Evolutionary conservation across 2,797 vertebrate genomes (phyloP).

Genomic region (Calcarius lapponicus): DNA sequence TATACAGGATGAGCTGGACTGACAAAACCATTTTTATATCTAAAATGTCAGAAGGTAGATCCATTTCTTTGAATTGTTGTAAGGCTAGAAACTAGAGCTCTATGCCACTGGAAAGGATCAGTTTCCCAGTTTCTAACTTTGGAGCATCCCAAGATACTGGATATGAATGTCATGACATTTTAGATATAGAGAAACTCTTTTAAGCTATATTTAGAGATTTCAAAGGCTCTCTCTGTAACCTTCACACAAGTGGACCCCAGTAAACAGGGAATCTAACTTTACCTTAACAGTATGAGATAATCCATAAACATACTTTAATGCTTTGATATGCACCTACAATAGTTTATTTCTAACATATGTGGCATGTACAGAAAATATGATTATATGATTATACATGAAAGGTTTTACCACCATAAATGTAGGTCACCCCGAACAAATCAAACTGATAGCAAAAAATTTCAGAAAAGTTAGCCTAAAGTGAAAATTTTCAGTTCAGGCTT

Average conservation of each 20-base stretch:
- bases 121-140: conserved; percentile 58
- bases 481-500: not conserved
- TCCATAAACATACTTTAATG: conserved; percentile 38
- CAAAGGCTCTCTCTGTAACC: conserved; percentile 39
- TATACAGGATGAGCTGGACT: not conserved
- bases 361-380: not conserved
- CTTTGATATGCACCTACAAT: conserved; percentile 1
- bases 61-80: conserved; percentile 8
- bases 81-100: conserved; percentile 34
- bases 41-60: conserved; percentile 40
- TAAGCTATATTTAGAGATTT: conserved; percentile 60
- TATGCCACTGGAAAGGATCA: conserved; percentile 27
- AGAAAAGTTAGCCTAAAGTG: not conserved
- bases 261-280: conserved; percentile 35
- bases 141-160: conserved; percentile 55
- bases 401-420: conserved; percentile 5
- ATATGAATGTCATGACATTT: conserved; percentile 72
- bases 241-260: conserved; percentile 1
- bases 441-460: not conserved
- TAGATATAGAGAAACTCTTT: conserved; percentile 61
- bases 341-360: not conserved
- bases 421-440: conserved; percentile 48
- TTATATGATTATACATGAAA: conserved; percentile 44
- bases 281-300: not conserved
- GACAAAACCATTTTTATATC: not conserved